Base-by-base conservation (phyloP, 2,888 invertebrate species). In the Drosophila lacicola region DNA sequence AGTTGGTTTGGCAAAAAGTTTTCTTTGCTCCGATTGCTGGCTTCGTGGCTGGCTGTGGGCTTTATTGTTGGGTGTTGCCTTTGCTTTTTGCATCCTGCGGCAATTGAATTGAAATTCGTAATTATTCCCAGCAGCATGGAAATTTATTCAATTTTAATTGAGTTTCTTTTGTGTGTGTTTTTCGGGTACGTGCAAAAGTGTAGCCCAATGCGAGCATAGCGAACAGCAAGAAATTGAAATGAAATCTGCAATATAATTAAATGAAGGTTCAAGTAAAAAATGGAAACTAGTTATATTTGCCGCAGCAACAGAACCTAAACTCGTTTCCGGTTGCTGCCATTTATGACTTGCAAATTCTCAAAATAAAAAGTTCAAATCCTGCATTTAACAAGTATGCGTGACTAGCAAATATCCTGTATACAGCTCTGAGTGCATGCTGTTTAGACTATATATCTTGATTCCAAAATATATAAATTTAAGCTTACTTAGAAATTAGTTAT, bases 131-230 rank as follows among this genome's bases (percentile, higher is more conserved):
- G 71, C 83, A 88, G 85, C 83, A 88, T 74, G 81, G 67, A 86
- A 85, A 85, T 85, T 83, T 88, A 86, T 88, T 88, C 81, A 80
- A 86, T 88, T 85, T 85, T 85, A 88, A 85, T 85, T 88, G 86
- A 85, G 83, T 85, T 88, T 84, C 53, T 76, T 86, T 80, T 81
- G 71, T 80, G 56, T 62, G 64, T 64, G 44, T 17, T 67, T 54
- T 63, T 36, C 17, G 68, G 65, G 54, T 69, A 58, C 67, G 53
- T 55, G 70, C 54, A 51, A 69, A 68, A 58, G 55, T 68, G 60
- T 49, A 42, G 50, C 37, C 53, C 57, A 63, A 34, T 49, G 49
- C 54, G 41, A 51, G 61, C 69, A 68, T 65, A 42, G 45, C 34
- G 57, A 62, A 51, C 29, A 33, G 37, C 66, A 66, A 70, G 66